Base-by-base conservation (phyloP, 1,140 invertebrate species). In the Halyomorpha halys region DNA sequence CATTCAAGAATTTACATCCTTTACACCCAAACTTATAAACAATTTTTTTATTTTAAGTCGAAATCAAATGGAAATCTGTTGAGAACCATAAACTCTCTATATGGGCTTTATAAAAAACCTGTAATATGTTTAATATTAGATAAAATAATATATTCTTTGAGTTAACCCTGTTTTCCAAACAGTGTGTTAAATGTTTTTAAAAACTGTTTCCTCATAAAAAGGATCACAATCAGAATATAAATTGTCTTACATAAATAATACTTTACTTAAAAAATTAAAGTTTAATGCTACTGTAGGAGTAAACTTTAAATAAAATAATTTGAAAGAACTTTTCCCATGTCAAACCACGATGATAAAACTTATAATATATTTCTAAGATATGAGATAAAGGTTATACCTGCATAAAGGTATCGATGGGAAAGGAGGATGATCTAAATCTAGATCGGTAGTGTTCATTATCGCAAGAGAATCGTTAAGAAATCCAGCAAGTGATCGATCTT, bases 381-480 rank as follows among this genome's bases (percentile, higher is more conserved):
- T 5, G 18, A 19, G 2, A 9, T n/a, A 9, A 51, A 39, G 11
- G 11, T 1, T 39, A 39, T 62, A 62, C 47, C 66, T 65, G 51
- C 18, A 61, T 56, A 44, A 23, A 44, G 19, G 18, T n/a, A 64
- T 18, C 0, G 53, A 64, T 47, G 54, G 39, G 47, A 61, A 51
- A 1, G 59, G 59, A 18, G 51, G 60, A 23, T 54, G 51, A 25
- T 16, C 39, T 13, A 67, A 23, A 25, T 62, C 61, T 16, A 69
- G 86, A 72, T 94, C 83, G 0, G 75, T 77, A 0, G 86, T 84
- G 72, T 89, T 81, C 73, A 96, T 97, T 68, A 83, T 80, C 0
- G 94, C 86, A 49, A 97, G 75, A 49, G 89, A 89, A 72, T 87
- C 83, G 63, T 94, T 84, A 6, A 96, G 78, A 76, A 93, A 97